Percentiles rank a stretch among this genome's conserved stretches.
phyloP scores from a whole-genome alignment of 2,113 vertebrate genomes.

The Anthoscopus minutus region DNA sequence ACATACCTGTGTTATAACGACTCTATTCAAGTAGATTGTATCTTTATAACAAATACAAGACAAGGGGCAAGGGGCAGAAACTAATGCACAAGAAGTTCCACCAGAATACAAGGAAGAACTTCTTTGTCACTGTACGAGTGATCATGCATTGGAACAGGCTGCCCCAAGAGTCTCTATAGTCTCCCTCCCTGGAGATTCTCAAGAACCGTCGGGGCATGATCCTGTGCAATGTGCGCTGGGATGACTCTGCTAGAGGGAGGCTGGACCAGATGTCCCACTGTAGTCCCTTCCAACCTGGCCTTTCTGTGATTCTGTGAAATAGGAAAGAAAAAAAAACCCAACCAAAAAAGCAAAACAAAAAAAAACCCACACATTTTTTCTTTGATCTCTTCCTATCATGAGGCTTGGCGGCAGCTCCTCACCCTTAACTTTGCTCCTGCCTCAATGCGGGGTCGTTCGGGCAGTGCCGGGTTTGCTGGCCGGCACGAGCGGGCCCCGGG shows the following conservation, averaged over 20 bases:
- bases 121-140: background rate
- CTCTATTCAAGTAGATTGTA: background rate
- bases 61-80: background rate
- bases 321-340: too few relatives aligned
- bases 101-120: background rate
- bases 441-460: fast-evolving
- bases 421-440: background rate
- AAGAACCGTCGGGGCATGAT: too few relatives aligned
- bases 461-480: background rate
- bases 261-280: background rate
- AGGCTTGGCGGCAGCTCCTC: background rate
- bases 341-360: too few relatives aligned
- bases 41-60: background rate
- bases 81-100: background rate
- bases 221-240: background rate
- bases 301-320: background rate
- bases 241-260: background rate
- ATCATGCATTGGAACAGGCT: background rate
- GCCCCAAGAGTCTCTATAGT: background rate
- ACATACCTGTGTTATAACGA: background rate
- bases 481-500: background rate
- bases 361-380: fast-evolving
- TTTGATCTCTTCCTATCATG: background rate
- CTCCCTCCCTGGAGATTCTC: too few relatives aligned
- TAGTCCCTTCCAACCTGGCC: too few relatives aligned